Evolutionary conservation across 2,113 vertebrate genomes (phyloP), one percentile per base, ranked within the genome.

Genomic region (Oxyruncus cristatus): DNA sequence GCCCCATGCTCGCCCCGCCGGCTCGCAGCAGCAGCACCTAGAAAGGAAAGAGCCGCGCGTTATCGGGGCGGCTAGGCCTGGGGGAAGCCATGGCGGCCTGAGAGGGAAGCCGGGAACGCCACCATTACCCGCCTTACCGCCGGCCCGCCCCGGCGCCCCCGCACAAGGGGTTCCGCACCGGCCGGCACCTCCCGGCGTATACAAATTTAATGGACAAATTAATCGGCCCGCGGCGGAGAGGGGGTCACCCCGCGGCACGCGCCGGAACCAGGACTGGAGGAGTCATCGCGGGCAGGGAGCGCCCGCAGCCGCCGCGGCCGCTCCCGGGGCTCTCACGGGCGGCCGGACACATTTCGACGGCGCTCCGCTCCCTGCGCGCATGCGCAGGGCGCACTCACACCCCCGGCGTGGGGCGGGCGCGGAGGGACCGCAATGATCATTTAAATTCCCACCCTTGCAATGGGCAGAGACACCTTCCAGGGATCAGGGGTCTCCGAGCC

Each of bases 1-100:
- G 90, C 19, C 95, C 98, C 98, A 98, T 98, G 62, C 55, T 85
- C 49, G 23, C 8, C 81, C 32, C 35, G 41, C 65, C 44, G 62
- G 2, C 35, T 67, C 46, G 37, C 76, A 41, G 59, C 68, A n/a
- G 27, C 79, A 50, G 39, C 50, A 33, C 94, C 93, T 96, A 9
- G 6, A 82, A 46, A 4, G 41, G 42, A 53, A 84, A 81, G 58
- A 41, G 80, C 72, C 19, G 14, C 23, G 3, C 39, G 20, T 96
- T 42, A 89, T 7, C 37, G 47, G 3, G 5, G 5, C 33, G 30
- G 37, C 18, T 9, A 21, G 6, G n/a, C 17, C 47, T 28, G 1
- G 14, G 11, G 0, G 3, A 1, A 14, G 20, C 72, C 67, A 20
- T 2, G 10, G 30, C n/a, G 15, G 20, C 74, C 28, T 4, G 49